phyloP scores from a whole-genome alignment of 2,113 vertebrate genomes.

The Diphyllodes magnificus region DNA sequence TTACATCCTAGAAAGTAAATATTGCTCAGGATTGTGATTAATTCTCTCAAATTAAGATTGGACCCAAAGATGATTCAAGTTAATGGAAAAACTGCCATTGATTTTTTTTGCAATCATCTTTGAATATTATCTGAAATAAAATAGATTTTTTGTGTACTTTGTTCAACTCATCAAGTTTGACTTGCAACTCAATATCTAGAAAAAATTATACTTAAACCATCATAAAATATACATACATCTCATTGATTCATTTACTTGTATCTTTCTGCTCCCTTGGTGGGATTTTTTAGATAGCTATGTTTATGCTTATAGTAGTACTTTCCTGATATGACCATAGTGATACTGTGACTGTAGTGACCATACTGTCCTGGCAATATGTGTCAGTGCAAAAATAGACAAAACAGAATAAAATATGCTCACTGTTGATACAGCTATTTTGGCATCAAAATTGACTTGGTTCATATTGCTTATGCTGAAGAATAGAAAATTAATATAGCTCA shows the following conservation, averaged over 20 bases:
- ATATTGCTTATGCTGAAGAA: not conserved
- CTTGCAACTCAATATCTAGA: not conserved
- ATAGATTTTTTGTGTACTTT: not conserved
- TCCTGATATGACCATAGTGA: not conserved
- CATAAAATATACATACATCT: not conserved
- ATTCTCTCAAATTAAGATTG: not conserved
- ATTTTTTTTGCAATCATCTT: not conserved
- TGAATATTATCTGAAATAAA: not conserved
- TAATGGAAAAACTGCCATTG: conserved; percentile 13
- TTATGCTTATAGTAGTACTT: not conserved
- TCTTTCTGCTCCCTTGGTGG: not conserved
- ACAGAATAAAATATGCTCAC: not conserved
- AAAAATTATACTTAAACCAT: not conserved
- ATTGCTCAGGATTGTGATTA: not conserved
- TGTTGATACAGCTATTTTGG: not conserved
- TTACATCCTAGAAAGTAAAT: conserved; percentile 17
- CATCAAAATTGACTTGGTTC: not conserved
- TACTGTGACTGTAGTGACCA: not conserved
- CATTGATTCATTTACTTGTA: not conserved
- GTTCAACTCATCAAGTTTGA: not conserved
- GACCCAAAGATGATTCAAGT: not conserved
- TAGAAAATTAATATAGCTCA: not conserved
- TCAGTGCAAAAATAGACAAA: not conserved
- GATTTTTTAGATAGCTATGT: not conserved
- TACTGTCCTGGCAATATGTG: not conserved